phyloP scores from a whole-genome alignment of 2,888 invertebrate species.

The Syritta pipiens region DNA sequence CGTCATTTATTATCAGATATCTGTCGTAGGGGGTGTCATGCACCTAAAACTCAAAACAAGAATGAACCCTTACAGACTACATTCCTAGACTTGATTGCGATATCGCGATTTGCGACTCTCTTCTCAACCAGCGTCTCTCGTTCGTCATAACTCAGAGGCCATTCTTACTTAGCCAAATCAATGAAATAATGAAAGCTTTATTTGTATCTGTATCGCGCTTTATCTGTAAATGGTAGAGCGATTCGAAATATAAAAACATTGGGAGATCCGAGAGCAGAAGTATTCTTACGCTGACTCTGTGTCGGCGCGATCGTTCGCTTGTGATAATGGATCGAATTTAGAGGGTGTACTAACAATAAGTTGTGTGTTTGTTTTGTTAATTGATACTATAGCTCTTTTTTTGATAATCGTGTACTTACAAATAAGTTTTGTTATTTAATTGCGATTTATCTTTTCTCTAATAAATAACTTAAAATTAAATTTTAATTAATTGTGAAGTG shows the following conservation, averaged over 20 bases:
- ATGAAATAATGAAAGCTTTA: no score
- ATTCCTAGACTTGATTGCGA: no score
- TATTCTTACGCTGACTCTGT: constrained; percentile 55
- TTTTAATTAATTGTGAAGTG: neutral
- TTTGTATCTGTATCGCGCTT: constrained; percentile 31
- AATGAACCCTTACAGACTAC: no score
- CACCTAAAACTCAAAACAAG: no score
- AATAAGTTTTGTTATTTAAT: constrained; percentile 26
- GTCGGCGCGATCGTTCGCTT: constrained; percentile 30
- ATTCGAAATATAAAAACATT: constrained; percentile 51
- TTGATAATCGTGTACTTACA: constrained; percentile 39
- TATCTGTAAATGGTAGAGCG: constrained; percentile 32
- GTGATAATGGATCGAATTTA: constrained; percentile 17
- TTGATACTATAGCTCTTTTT: neutral
- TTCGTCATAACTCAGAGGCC: no score
- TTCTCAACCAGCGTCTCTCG: no score
- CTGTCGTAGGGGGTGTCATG: no score
- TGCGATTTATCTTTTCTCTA: neutral
- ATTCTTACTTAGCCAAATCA: no score
- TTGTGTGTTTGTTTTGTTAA: neutral
- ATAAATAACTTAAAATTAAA: neutral
- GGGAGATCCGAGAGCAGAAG: constrained; percentile 32
- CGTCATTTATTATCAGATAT: no score
- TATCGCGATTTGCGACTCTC: no score
- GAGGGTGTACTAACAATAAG: neutral